These are phyloP conservation scores for Cheilosia vulpina DNA, from an alignment of 2,888 invertebrate genomes.

Conservation along the genomic window DNA sequence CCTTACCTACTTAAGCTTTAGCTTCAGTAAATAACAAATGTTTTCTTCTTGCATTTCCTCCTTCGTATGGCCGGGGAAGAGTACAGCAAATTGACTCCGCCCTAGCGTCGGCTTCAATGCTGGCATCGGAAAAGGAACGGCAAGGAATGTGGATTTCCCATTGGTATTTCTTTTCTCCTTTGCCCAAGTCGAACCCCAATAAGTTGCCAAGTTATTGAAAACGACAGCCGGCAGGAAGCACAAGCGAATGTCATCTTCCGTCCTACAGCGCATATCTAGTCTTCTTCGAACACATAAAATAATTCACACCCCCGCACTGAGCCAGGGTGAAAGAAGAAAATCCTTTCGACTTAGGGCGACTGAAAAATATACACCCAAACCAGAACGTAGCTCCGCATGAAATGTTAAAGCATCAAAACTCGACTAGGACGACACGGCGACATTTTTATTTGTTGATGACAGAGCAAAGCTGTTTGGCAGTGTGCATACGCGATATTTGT, in stretches of 20 bases:
- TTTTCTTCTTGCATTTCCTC: constrained; percentile 49
- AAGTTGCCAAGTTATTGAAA: constrained; percentile 64
- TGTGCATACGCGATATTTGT: constrained; percentile 20
- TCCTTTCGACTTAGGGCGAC: constrained; percentile 65
- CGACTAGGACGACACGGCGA: constrained; percentile 41
- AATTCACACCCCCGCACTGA: constrained; percentile 55
- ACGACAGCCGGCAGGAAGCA: constrained; percentile 42
- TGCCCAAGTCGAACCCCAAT: constrained; percentile 68
- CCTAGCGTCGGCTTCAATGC: constrained; percentile 56
- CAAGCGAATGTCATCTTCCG: constrained; percentile 62
- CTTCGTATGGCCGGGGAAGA: constrained; percentile 44
- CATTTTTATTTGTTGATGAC: constrained; percentile 64
- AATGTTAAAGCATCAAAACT: constrained; percentile 49
- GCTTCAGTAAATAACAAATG: constrained; percentile 69
- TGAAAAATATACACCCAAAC: constrained; percentile 42
- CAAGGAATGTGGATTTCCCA: constrained; percentile 71
- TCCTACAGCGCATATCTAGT: constrained; percentile 72
- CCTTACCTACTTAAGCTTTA: constrained; percentile 37
- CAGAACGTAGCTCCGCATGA: constrained; percentile 17
- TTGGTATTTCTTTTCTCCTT: constrained; percentile 73
- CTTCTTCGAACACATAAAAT: constrained; percentile 69
- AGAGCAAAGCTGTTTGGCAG: constrained; percentile 25
- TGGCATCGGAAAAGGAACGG: constrained; percentile 51
- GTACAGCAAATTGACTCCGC: constrained; percentile 69
- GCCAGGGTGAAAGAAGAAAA: constrained; percentile 48